Evolutionary conservation across 1,140 invertebrate species (phyloP), one percentile per base, ranked within the genome.

Genomic region (Eueides isabella): DNA sequence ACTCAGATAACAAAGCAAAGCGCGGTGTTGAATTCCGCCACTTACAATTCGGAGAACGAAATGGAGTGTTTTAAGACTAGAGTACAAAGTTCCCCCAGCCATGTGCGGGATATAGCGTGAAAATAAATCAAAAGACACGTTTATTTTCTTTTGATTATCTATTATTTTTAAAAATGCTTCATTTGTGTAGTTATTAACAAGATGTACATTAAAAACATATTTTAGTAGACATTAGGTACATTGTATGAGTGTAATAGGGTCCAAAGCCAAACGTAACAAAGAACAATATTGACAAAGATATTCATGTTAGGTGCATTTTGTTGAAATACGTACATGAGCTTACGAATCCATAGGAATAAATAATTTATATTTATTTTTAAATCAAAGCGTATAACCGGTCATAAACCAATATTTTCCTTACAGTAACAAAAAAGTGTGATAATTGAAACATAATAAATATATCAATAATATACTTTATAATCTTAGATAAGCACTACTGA

Each of bases 341-440:
- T 68, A 31, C 44, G 23, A 55, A 55, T 55, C 55, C 44, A 68
- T 68, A 55, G 35, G 29, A 16, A 14, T 26, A 26, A 41, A 19
- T 66, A 66, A 41, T 66, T 38, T 66, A 19, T 66, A 66, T 66
- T 41, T 67, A 44, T 67, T 33, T 68, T 31, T 68, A 68, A 68
- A 68, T 68, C 66, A 31, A 48, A 55, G 29, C 23, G 16, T 68
- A 55, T 68, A 41, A 29, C 31, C 41, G 5, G 66, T 12, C n/a
- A 68, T 68, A 68, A 55, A 55, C 66, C 66, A 68, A 68, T 68
- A 31, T 63, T 29, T 63, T 31, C 7, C 30, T 55, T 68, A 68
- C 31, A 31, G 23, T 38, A 30, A 55, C 44, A 55, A 23, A 23
- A 31, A 12, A 31, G 7, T 55, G 4, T 55, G 66, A 68, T 68